Evolutionary conservation across 2,797 vertebrate species (phyloP).

Genomic region (Lagorchestes hirsutus): DNA sequence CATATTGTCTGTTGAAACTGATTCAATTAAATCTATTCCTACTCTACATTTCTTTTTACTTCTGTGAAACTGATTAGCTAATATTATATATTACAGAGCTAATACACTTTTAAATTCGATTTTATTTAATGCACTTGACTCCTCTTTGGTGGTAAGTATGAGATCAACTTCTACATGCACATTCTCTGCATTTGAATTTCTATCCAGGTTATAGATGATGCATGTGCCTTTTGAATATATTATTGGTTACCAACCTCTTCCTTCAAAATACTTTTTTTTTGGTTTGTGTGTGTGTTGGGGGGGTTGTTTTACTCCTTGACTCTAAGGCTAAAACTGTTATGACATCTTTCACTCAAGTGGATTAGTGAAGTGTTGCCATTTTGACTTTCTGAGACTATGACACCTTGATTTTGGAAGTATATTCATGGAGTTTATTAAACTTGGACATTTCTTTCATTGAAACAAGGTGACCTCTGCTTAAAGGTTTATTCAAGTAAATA

Average conservation of each 20-base stretch:
- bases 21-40: background rate
- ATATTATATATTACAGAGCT: background rate
- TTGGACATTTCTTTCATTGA: slow-evolving; percentile 59
- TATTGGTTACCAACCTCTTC: slow-evolving; percentile 22
- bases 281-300: background rate
- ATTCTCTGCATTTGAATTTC: slow-evolving; percentile 5
- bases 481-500: slow-evolving; percentile 56
- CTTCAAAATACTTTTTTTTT: background rate
- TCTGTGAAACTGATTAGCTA: slow-evolving; percentile 29
- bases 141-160: background rate
- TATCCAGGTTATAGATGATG: slow-evolving; percentile 46
- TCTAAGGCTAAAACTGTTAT: slow-evolving; percentile 45
- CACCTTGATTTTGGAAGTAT: slow-evolving; percentile 66
- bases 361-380: slow-evolving; percentile 63
- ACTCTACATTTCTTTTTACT: background rate
- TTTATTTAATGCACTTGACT: background rate
- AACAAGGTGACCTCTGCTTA: slow-evolving; percentile 46
- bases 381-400: slow-evolving; percentile 48
- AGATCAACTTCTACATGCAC: background rate
- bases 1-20: slow-evolving; percentile 1
- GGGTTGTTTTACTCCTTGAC: background rate
- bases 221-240: slow-evolving; percentile 6
- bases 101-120: background rate
- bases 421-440: slow-evolving; percentile 41
- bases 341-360: slow-evolving; percentile 1